phyloP scores from a whole-genome alignment of 2,888 invertebrate genomes.

The Ryuthela nishihirai region DNA sequence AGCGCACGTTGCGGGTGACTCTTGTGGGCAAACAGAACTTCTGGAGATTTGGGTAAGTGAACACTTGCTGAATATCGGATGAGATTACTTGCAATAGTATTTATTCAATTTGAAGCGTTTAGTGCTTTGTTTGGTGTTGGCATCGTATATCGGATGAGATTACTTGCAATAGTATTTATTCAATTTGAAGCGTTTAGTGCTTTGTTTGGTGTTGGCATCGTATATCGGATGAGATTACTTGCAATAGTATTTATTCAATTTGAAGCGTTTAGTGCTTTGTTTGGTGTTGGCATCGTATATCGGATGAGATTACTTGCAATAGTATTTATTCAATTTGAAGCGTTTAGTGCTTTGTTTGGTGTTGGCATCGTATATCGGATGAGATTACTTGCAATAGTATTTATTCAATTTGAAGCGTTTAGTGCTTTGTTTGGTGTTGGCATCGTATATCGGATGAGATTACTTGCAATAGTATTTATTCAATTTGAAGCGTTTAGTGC shows the following conservation, averaged over 20 bases:
- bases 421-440: no score
- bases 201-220: no score
- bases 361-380: no score
- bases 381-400: no score
- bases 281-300: no score
- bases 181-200: no score
- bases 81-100: background rate
- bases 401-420: no score
- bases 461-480: no score
- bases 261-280: background rate
- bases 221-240: background rate
- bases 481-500: no score
- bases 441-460: no score
- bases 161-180: background rate
- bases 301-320: background rate
- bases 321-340: no score
- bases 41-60: constrained; percentile 26
- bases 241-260: background rate
- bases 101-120: no score
- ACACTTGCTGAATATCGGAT: background rate
- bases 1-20: constrained; percentile 32
- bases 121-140: background rate
- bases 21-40: constrained; percentile 19
- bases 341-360: background rate
- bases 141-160: background rate